Conservation (phyloP, 2,797 vertebrate genomes). For the Sebastes flavidus region DNA sequence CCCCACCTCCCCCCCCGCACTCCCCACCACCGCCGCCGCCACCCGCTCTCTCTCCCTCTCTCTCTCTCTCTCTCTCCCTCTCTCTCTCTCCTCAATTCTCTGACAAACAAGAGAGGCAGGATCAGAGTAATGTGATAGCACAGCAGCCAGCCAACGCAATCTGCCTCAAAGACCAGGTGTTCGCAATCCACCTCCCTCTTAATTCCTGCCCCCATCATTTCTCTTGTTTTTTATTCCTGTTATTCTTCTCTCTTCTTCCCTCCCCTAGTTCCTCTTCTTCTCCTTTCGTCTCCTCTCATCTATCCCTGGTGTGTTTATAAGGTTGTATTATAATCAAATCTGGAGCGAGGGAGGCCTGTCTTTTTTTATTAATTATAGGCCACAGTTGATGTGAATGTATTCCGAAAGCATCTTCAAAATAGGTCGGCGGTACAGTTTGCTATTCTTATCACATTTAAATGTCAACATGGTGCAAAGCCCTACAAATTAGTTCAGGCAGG, state of each 20-base stretch:
- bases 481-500: conserved; percentile 92
- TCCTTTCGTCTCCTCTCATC: conserved; percentile 79
- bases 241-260: conserved; percentile 77
- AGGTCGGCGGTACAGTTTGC: conserved; percentile 89
- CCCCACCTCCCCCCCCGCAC: conserved; percentile 63
- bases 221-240: conserved; percentile 83
- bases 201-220: conserved; percentile 95
- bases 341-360: conserved; percentile 91
- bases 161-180: conserved; percentile 99
- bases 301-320: conserved; percentile 95
- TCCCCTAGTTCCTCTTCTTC: conserved; percentile 51
- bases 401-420: conserved; percentile 90
- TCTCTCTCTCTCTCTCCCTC: conserved; percentile 76
- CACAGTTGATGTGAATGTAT: conserved; percentile 90
- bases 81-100: conserved; percentile 77
- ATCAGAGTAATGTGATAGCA: conserved; percentile 96
- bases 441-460: conserved; percentile 94
- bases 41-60: conserved; percentile 37
- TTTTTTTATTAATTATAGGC: conserved; percentile 99
- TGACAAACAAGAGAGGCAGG: conserved; percentile 92
- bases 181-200: conserved; percentile 96
- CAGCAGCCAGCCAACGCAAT: conserved; percentile 99
- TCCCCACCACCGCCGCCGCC: conserved; percentile 21
- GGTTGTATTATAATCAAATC: conserved; percentile 99
- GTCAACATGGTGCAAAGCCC: conserved; percentile 91